Conservation (phyloP, 2,888 invertebrate species). For the Rotaria macrura region DNA sequence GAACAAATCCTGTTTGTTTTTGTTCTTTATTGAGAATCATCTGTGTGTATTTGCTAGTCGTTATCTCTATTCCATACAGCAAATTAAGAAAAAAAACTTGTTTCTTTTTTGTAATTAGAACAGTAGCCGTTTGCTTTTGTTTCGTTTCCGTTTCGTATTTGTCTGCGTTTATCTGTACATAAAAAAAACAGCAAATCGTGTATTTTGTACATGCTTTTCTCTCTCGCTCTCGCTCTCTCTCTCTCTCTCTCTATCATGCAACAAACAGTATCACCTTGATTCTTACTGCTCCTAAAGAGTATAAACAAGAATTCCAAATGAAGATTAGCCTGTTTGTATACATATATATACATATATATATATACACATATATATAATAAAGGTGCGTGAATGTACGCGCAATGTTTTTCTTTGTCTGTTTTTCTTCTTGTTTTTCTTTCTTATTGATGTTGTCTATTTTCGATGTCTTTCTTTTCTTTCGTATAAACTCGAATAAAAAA, state of each 20-base stretch:
- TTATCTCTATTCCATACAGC: neutral
- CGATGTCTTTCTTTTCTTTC: conserved; percentile 12
- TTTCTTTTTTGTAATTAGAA: conserved; percentile 7
- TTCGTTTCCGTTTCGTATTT: neutral
- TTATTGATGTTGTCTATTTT: conserved; percentile 10
- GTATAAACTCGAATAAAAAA: neutral
- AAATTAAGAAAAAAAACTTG: neutral
- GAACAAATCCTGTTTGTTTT: neutral
- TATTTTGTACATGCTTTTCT: neutral
- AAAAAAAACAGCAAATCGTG: neutral
- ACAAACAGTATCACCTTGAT: neutral
- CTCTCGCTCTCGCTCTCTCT: neutral
- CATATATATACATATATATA: neutral
- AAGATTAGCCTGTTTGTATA: neutral
- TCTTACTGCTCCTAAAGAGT: neutral
- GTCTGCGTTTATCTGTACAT: neutral
- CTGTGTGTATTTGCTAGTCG: neutral
- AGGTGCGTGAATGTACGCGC: conserved; percentile 1
- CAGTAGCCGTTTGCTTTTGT: neutral
- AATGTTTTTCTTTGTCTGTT: neutral
- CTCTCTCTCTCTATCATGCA: neutral
- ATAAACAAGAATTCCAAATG: neutral
- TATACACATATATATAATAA: no score
- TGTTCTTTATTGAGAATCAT: conserved; percentile 3
- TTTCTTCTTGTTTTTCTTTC: neutral